Conservation (phyloP, 2,113 vertebrate genomes). For the Ammodytes dubius region DNA sequence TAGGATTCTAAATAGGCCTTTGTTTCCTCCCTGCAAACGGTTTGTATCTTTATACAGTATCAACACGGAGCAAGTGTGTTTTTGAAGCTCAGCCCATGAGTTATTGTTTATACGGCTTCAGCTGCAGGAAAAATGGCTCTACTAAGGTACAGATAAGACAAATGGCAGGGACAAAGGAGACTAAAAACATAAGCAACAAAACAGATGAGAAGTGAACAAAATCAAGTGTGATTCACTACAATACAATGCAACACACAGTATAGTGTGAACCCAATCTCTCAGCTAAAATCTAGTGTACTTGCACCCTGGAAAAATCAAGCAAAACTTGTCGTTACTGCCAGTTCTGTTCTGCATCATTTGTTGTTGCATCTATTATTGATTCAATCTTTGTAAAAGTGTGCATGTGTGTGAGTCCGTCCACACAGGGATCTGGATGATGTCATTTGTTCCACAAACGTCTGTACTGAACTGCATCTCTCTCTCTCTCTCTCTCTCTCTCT, state of each 20-base stretch:
- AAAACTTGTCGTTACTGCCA: neutral
- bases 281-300: neutral
- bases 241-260: neutral
- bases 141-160: conserved; percentile 29
- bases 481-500: neutral
- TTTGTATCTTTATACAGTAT: conserved; percentile 36
- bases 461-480: conserved; percentile 17
- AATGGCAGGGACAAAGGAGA: conserved; percentile 3
- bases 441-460: conserved; percentile 40
- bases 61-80: neutral
- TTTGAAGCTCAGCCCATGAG: conserved; percentile 22
- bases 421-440: conserved; percentile 53
- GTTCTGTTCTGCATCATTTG: conserved; percentile 28
- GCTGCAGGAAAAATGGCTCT: conserved; percentile 28
- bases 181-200: conserved; percentile 9
- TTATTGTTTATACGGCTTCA: conserved; percentile 24
- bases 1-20: conserved; percentile 53
- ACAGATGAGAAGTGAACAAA: conserved; percentile 43
- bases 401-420: conserved; percentile 8
- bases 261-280: neutral
- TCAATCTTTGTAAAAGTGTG: conserved; percentile 29
- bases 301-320: neutral
- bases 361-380: conserved; percentile 58
- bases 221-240: conserved; percentile 6
- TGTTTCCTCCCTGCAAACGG: conserved; percentile 38